Base-by-base conservation (phyloP, 2,888 invertebrate genomes). In the Synanthedon myopaeformis region DNA sequence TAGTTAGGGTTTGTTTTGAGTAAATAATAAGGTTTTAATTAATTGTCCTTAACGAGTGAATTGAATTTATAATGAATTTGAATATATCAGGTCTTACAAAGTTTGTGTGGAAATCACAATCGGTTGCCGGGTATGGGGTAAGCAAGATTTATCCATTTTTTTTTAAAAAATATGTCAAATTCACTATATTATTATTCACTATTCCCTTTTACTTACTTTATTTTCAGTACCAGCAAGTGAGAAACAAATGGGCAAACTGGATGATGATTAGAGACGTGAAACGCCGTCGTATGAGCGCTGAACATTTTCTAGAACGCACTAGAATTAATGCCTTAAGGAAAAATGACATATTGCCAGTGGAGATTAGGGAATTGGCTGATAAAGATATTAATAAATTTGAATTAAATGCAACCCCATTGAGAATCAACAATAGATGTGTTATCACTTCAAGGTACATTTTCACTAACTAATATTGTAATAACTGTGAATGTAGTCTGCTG, bases 241-340 rank as follows among this genome's bases (percentile, higher is more conserved):
- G 94, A 42, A 89, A 90, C 50, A 93, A 93, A 87, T 96, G 93
- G 90, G 91, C 93, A 0, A 93, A 95, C 74, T 93, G 93, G 89
- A 89, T 91, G 69, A 97, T 97, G 95, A 89, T 93, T 51, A 90
- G 94, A 58, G 98, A 99, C 76, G 93, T 94, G 0, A 95, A 95
- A 71, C 89, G 95, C 41, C 90, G 98, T 53, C 90, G 92, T 66
- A 86, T 92, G 69, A 91, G 93, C 0, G 90, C 91, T 45, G 92
- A 96, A 70, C 89, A 92, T 74, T 95, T 92, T 49, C 89, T 92
- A 1, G 91, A 93, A 56, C 90, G 98, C 59, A 84, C 96, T 54
- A 91, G 97, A 55, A 87, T 96, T 0, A 94, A 96, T 76, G 92
- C 95, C 0, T 70, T 99, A 55, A 90, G 96, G 55, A 95, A 93